Evolutionary conservation across 2,888 invertebrate genomes (phyloP).

Genomic region (Crossocerus cetratus): DNA sequence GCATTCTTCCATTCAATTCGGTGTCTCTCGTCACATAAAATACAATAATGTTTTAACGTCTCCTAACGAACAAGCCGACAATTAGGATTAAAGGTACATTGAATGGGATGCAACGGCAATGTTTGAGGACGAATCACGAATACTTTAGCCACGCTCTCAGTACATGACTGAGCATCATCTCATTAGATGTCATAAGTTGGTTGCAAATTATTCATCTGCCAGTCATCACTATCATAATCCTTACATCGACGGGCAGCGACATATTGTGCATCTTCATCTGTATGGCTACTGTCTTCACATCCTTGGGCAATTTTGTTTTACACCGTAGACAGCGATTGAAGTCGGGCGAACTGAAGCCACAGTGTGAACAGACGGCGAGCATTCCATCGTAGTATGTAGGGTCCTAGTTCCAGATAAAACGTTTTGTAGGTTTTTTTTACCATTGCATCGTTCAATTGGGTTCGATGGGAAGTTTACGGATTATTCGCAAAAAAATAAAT

Average conservation of each 20-base stretch:
- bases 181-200: too few relatives aligned
- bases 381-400: conserved; percentile 85
- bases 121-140: too few relatives aligned
- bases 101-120: too few relatives aligned
- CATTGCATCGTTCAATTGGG: too few relatives aligned
- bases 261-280: conserved; percentile 59
- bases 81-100: too few relatives aligned
- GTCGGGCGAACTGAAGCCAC: conserved; percentile 88
- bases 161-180: too few relatives aligned
- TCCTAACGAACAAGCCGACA: too few relatives aligned
- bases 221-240: conserved; percentile 26
- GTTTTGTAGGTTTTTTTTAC: conserved; percentile 22
- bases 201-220: too few relatives aligned
- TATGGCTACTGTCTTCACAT: conserved; percentile 81
- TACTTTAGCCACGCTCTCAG: too few relatives aligned
- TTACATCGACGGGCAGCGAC: conserved; percentile 61
- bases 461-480: neutral
- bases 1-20: too few relatives aligned
- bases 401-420: conserved; percentile 62
- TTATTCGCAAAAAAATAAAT: neutral
- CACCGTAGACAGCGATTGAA: conserved; percentile 88
- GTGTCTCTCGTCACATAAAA: neutral
- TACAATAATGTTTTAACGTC: conserved; percentile 10
- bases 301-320: conserved; percentile 84
- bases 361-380: conserved; percentile 87